Conservation (phyloP, 2,113 vertebrate species). For the Clarias magur region DNA sequence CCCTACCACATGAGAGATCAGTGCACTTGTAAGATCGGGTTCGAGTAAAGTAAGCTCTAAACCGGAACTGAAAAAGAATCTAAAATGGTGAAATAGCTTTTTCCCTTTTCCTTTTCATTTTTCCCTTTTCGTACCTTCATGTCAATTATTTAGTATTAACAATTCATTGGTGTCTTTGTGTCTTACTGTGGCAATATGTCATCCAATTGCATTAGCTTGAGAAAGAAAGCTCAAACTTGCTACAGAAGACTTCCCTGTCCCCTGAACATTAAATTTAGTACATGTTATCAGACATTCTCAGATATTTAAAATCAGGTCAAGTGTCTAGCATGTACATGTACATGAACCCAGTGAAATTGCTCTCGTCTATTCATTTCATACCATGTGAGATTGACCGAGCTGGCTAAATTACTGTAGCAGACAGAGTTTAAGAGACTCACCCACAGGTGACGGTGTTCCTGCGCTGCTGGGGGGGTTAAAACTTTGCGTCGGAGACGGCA, state of each 20-base stretch:
- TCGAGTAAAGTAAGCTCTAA: constrained; percentile 2
- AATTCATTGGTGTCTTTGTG: constrained; percentile 20
- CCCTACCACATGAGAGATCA: background rate
- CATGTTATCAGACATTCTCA: background rate
- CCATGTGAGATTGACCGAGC: background rate
- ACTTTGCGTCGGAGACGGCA: constrained; percentile 77
- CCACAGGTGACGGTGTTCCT: constrained; percentile 86
- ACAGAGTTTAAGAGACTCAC: constrained; percentile 73
- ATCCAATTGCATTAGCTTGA: background rate
- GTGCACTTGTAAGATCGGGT: background rate
- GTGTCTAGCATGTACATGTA: background rate
- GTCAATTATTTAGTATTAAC: constrained; percentile 26
- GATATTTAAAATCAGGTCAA: background rate
- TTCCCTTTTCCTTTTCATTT: no score
- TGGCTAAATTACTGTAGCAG: no score
- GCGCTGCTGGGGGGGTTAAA: constrained; percentile 80
- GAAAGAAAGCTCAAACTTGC: background rate
- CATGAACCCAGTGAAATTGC: background rate
- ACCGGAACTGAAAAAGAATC: background rate
- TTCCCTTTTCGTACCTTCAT: background rate
- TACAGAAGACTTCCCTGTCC: background rate
- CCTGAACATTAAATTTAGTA: background rate
- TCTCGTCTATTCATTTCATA: background rate
- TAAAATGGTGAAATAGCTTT: background rate
- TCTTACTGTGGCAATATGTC: constrained; percentile 1